phyloP scores from a whole-genome alignment of 2,797 vertebrate genomes.

The Salmo trutta region DNA sequence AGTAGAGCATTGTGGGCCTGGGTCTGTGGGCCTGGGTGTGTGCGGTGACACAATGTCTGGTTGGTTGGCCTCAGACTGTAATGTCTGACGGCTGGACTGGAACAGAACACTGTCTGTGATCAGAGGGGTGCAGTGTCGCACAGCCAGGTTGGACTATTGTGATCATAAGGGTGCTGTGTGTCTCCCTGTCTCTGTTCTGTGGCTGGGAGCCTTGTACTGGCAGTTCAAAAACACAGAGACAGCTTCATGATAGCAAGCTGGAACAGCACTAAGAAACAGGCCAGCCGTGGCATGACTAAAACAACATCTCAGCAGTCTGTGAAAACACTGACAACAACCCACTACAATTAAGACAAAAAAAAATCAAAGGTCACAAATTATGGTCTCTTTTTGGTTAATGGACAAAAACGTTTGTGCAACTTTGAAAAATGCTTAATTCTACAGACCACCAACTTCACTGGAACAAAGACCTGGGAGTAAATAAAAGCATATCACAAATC shows the following conservation, averaged over 20 bases:
- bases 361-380: background rate
- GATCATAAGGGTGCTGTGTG: background rate
- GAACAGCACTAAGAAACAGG: background rate
- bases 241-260: background rate
- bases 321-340: background rate
- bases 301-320: background rate
- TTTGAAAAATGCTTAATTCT: conserved; percentile 24
- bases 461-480: background rate
- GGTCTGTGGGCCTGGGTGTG: conserved; percentile 33
- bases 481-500: background rate
- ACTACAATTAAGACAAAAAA: background rate
- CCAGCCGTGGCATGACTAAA: background rate
- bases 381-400: background rate
- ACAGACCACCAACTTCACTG: background rate
- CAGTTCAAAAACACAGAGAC: background rate
- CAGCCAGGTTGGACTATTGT: background rate
- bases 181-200: background rate
- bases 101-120: conserved; percentile 4
- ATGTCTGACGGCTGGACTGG: background rate
- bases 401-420: background rate
- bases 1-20: conserved; percentile 26
- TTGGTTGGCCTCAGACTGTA: background rate
- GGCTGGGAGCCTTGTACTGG: background rate
- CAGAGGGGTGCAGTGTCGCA: background rate
- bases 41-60: conserved; percentile 24